Conservation (phyloP, 2,113 vertebrate genomes). For the Pedionomus torquatus region DNA sequence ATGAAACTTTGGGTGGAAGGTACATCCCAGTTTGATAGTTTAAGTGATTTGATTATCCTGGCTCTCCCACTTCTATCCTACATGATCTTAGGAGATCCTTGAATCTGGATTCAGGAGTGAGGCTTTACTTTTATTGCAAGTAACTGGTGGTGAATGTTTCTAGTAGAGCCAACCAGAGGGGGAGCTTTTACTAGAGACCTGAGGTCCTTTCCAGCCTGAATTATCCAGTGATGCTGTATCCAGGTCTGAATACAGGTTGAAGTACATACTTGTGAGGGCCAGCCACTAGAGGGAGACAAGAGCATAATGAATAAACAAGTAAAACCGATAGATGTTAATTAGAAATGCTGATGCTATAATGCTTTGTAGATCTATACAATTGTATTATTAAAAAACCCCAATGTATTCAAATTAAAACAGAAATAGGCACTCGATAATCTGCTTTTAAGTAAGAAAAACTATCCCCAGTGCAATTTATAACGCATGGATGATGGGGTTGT, state of each 20-base stretch:
- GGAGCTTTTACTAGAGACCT: not conserved
- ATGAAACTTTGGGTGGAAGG: not conserved
- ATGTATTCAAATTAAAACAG: not conserved
- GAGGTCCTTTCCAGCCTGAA: not conserved
- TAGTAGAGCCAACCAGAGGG: not conserved
- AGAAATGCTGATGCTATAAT: not conserved
- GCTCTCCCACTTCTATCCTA: not conserved
- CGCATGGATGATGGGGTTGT: not conserved
- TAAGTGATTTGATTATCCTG: not conserved
- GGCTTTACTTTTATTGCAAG: not conserved
- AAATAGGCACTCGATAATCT: not conserved
- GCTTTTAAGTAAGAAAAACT: not conserved
- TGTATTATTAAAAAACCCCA: not conserved
- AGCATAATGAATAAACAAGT: not conserved
- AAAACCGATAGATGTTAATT: fast-evolving
- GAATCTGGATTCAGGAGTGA: not conserved
- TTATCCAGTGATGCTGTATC: not conserved
- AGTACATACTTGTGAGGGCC: not conserved
- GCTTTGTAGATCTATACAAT: not conserved
- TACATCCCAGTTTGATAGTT: not conserved
- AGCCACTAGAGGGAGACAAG: conserved; percentile 27
- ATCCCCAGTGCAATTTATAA: not conserved
- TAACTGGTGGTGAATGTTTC: not conserved
- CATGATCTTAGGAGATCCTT: not conserved
- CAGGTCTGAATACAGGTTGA: not conserved